Percentiles rank a stretch among this genome's conserved stretches.
Evolutionary conservation across 2,113 vertebrate genomes (phyloP).

Genomic region (Salvelinus fontinalis): DNA sequence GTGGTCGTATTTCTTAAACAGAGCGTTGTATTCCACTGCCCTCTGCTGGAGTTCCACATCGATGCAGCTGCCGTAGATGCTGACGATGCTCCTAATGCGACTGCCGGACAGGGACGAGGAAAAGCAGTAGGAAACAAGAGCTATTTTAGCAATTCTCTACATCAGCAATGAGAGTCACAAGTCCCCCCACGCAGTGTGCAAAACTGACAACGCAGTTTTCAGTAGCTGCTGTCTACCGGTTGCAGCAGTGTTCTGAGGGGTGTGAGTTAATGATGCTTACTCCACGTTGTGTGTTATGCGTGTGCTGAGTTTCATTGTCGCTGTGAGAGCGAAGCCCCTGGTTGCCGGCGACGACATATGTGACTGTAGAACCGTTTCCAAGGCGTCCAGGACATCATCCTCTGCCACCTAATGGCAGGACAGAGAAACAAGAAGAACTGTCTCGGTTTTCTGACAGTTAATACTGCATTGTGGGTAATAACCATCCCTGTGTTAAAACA

Average conservation of each 20-base stretch:
- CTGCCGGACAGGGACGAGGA: constrained; percentile 51
- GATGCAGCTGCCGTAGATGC: constrained; percentile 86
- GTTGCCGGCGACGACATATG: constrained; percentile 84
- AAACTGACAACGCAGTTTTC: background rate
- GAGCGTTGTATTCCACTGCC: constrained; percentile 85
- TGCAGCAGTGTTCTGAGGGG: background rate
- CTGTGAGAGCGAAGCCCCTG: constrained; percentile 84
- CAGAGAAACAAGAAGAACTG: background rate
- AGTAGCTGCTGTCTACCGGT: too few relatives aligned
- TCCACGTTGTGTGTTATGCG: constrained; percentile 80
- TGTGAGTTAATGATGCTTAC: constrained; percentile 44
- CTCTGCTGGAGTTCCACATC: constrained; percentile 91
- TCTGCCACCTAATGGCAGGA: constrained; percentile 75
- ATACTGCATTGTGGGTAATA: background rate
- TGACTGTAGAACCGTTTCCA: constrained; percentile 87
- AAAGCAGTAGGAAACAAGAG: background rate
- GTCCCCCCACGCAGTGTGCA: background rate
- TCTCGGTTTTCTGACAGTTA: background rate
- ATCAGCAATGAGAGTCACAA: constrained; percentile 3
- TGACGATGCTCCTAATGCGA: constrained; percentile 85
- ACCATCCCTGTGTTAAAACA: background rate
- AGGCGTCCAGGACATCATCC: constrained; percentile 79
- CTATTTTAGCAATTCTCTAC: background rate
- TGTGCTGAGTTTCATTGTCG: constrained; percentile 91
- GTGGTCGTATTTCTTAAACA: constrained; percentile 89